Conservation (phyloP, 2,888 invertebrate genomes). For the Hedya salicella region DNA sequence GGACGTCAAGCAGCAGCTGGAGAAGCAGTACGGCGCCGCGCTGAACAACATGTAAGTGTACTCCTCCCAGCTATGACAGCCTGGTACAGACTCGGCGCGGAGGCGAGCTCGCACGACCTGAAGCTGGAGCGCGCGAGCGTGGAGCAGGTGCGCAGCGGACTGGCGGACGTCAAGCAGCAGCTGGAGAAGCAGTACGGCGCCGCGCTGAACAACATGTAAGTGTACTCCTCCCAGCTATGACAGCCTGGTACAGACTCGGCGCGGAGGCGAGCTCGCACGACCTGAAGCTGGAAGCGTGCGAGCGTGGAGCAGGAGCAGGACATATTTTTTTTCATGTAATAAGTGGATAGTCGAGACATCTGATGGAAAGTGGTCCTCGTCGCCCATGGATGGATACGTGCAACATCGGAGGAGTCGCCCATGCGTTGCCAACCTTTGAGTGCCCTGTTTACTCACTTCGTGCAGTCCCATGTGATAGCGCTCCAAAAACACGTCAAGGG, state of each 20-base stretch:
- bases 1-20: slow-evolving; percentile 61
- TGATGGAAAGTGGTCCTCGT: no score
- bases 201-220: slow-evolving; percentile 67
- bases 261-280: slow-evolving; percentile 65
- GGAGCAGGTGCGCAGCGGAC: slow-evolving; percentile 58
- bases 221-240: slow-evolving; percentile 59
- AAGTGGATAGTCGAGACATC: no score
- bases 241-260: slow-evolving; percentile 63
- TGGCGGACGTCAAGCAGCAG: slow-evolving; percentile 60
- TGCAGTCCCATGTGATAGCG: no score
- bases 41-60: slow-evolving; percentile 65
- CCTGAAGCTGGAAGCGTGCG: slow-evolving; percentile 57
- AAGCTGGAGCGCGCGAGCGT: slow-evolving; percentile 58
- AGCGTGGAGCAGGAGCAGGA: slow-evolving; percentile 59
- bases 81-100: slow-evolving; percentile 63
- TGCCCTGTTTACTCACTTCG: no score
- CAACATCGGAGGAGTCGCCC: no score
- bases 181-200: slow-evolving; percentile 65
- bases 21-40: slow-evolving; percentile 62
- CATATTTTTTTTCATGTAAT: no score
- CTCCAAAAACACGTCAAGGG: no score
- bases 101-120: slow-evolving; percentile 65
- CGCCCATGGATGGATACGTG: no score
- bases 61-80: slow-evolving; percentile 62
- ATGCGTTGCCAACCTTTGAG: no score